Evolutionary conservation across 2,113 vertebrate genomes (phyloP), one percentile per base, ranked within the genome.

Genomic region (Xenopus borealis): DNA sequence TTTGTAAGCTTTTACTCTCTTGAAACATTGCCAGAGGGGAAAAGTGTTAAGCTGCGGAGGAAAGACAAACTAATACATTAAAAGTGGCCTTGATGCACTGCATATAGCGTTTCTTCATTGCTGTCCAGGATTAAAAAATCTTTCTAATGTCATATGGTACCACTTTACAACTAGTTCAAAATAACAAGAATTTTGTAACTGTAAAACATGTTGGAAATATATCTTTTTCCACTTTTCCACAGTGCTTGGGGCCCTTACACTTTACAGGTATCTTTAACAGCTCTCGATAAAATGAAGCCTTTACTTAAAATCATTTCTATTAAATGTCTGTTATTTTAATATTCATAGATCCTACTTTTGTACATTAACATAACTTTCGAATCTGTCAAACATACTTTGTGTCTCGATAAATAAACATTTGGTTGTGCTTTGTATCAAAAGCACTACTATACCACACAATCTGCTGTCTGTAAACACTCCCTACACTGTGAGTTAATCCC

Each of bases 11-110:
- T 17, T 12, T 23, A 82, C 72, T 65, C 75, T 80, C 68, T 86
- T 83, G 77, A 85, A 78, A 81, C 71, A 75, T 77, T 83, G 82
- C 85, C 83, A 85, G 80, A 82, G 78, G 53, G 79, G 71, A 78
- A 70, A 86, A 83, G 86, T 85, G 78, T 78, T 86, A 85, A 85
- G 79, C 72, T 82, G 68, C 66, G 61, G 64, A 86, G 84, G 79
- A 86, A 89, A 88, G 85, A 75, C 66, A 83, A 86, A 82, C 66
- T 82, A 85, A 85, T 81, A 80, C 72, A 78, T 45, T 71, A 83
- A 82, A 79, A 81, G 74, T 66, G 14, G 75, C 50, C 71, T 69
- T 80, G 71, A 77, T 79, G 50, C 14, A 63, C 46, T 18, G 18
- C 58, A 69, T 12, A 62, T 55, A 75, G 44, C 44, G 16, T 62